A percentile compares a stretch with the other conserved stretches of the same genome.
Evolutionary conservation across 2,113 vertebrate genomes (phyloP).

Genomic region (Brachypodius melanocephalos): DNA sequence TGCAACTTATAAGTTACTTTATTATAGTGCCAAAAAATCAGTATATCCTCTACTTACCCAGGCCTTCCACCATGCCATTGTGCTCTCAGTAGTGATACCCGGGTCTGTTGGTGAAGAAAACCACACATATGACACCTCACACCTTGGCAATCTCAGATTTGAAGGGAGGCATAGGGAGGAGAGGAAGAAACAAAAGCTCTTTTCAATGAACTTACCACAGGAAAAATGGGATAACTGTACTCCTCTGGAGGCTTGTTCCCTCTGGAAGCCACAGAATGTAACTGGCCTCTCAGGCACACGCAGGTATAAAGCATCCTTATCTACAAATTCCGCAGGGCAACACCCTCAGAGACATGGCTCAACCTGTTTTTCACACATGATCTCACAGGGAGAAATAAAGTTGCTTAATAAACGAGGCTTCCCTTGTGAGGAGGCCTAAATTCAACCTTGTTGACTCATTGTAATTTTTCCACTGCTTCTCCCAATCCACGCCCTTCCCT

Average conservation of each 20-base stretch:
- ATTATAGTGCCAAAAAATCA: neutral
- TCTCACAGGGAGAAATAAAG: neutral
- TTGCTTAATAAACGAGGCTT: slow-evolving; percentile 17
- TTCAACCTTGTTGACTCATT: slow-evolving; percentile 8
- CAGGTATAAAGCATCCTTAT: slow-evolving; percentile 3
- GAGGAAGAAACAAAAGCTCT: neutral
- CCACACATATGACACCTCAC: neutral
- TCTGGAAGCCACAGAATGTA: slow-evolving; percentile 9
- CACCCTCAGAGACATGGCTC: slow-evolving; percentile 16
- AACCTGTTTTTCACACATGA: slow-evolving; percentile 49
- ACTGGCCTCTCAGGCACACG: neutral
- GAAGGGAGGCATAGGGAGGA: neutral
- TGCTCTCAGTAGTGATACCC: neutral
- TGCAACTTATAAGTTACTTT: neutral
- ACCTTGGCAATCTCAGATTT: neutral
- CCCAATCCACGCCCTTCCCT: neutral
- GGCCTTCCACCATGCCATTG: slow-evolving; percentile 64
- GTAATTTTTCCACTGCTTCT: slow-evolving; percentile 25
- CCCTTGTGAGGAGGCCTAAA: neutral
- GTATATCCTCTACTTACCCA: slow-evolving; percentile 46
- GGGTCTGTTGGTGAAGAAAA: slow-evolving; percentile 2
- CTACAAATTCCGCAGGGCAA: neutral
- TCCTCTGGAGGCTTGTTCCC: neutral
- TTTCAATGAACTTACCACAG: slow-evolving; percentile 16
- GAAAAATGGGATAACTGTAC: slow-evolving; percentile 35